Percentiles rank a stretch among this genome's conserved stretches.
Conservation (phyloP, 2,797 vertebrate genomes). For the Novumbra hubbsi region DNA sequence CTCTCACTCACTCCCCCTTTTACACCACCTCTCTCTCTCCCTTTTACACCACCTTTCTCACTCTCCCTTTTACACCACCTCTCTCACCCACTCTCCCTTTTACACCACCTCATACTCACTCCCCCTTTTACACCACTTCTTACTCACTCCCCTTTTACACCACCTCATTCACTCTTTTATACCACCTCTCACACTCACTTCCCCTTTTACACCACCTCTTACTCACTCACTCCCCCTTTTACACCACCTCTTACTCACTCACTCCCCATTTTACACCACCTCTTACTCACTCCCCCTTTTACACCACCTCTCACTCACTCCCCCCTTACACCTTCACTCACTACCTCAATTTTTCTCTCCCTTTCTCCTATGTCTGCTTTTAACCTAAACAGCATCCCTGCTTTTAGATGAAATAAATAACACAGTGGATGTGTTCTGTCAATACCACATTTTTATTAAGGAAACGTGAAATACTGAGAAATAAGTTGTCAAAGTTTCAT, state of each 20-base stretch:
- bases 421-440: not conserved
- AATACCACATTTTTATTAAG: not conserved
- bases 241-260: not conserved
- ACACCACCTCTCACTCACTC: not conserved
- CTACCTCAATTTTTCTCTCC: not conserved
- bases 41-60: slow-evolving; percentile 28
- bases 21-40: not conserved
- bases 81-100: not conserved
- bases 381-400: not conserved
- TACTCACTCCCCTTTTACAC: not conserved
- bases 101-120: slow-evolving; percentile 44
- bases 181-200: slow-evolving; percentile 25
- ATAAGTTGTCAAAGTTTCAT: not conserved
- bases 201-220: too few relatives aligned
- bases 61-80: slow-evolving; percentile 18
- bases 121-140: not conserved
- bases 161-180: too few relatives aligned
- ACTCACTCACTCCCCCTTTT: slow-evolving; percentile 33
- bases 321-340: not conserved
- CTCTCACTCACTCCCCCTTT: not conserved
- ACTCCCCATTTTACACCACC: not conserved
- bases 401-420: not conserved
- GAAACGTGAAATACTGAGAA: not conserved
- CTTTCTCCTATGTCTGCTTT: not conserved
- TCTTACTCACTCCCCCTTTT: slow-evolving; percentile 33